phyloP scores from a whole-genome alignment of 2,888 invertebrate species.

The Nymphalis polychloros region DNA sequence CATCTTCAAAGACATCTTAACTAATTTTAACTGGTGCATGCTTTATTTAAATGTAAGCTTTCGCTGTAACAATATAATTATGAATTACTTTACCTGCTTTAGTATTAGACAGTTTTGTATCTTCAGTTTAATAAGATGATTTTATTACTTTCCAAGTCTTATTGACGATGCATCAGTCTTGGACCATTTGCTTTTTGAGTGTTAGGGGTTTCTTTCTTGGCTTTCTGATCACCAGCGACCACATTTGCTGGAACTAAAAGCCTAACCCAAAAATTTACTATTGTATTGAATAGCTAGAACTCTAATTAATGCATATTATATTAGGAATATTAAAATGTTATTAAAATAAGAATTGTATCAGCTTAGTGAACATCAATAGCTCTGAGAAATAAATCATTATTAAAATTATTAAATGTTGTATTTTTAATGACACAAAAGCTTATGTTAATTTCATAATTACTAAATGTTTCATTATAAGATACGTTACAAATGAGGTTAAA shows the following conservation, averaged over 20 bases:
- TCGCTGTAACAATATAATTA: constrained; percentile 18
- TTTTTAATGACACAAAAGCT: constrained; percentile 50
- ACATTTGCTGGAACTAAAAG: constrained; percentile 56
- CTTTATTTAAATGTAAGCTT: constrained; percentile 20
- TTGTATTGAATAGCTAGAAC: constrained; percentile 81
- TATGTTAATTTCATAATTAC: constrained; percentile 17
- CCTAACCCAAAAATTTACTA: constrained; percentile 71
- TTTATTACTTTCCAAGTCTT: constrained; percentile 14
- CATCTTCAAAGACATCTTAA: constrained; percentile 22
- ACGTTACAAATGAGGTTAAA: background rate
- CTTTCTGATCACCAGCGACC: constrained; percentile 52
- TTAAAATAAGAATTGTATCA: constrained; percentile 80
- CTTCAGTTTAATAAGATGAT: constrained; percentile 17
- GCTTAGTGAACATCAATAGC: constrained; percentile 82
- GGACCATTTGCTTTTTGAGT: constrained; percentile 38
- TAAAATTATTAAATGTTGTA: constrained; percentile 79
- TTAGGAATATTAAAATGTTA: constrained; percentile 80
- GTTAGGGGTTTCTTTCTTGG: constrained; percentile 49
- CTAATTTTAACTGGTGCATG: constrained; percentile 17
- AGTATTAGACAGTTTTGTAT: constrained; percentile 10
- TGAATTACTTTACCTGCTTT: constrained; percentile 7
- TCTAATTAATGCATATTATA: constrained; percentile 80
- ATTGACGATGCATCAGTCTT: constrained; percentile 39
- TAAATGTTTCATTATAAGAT: constrained; percentile 16
- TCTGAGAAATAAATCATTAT: constrained; percentile 80